A percentile compares a stretch with the other conserved stretches of the same genome.
Evolutionary conservation across 2,113 vertebrate species (phyloP).

Genomic region (Chelonoidis abingdonii): DNA sequence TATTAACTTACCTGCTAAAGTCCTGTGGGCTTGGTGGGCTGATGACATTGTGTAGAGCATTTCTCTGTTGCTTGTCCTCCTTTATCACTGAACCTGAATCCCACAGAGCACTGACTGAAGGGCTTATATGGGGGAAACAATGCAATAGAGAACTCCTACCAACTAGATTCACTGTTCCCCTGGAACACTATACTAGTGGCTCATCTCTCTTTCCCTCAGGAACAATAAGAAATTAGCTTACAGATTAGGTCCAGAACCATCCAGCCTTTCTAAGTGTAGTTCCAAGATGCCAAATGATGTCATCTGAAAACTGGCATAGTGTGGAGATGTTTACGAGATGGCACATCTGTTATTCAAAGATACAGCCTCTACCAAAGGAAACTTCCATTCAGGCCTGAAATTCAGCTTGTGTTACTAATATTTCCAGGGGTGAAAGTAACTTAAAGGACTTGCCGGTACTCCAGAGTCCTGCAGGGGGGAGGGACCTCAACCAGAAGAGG

Average conservation of each 20-base stretch:
- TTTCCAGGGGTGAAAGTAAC: too few relatives aligned
- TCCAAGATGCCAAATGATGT: neutral
- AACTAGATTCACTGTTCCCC: neutral
- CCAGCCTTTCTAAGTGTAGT: neutral
- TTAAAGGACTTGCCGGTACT: too few relatives aligned
- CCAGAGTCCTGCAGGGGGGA: too few relatives aligned
- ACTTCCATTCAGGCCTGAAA: neutral
- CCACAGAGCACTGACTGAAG: conserved; percentile 35
- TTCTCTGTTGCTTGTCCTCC: conserved; percentile 46
- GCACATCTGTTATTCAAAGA: neutral
- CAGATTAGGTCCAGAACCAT: neutral
- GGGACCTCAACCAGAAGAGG: too few relatives aligned
- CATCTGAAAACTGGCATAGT: neutral
- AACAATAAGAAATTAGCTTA: neutral
- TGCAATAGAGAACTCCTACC: conserved; percentile 6
- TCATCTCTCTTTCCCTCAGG: neutral
- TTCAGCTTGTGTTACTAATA: neutral
- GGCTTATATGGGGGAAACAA: neutral
- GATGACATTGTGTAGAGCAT: conserved; percentile 7
- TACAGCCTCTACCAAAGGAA: neutral
- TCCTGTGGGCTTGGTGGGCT: neutral
- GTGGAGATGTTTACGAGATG: rapidly evolving
- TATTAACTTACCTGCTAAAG: conserved; percentile 11
- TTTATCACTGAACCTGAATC: conserved; percentile 53
- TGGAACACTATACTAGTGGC: neutral